Base-by-base conservation (phyloP, 2,797 vertebrate species). In the Sebastes variabilis region DNA sequence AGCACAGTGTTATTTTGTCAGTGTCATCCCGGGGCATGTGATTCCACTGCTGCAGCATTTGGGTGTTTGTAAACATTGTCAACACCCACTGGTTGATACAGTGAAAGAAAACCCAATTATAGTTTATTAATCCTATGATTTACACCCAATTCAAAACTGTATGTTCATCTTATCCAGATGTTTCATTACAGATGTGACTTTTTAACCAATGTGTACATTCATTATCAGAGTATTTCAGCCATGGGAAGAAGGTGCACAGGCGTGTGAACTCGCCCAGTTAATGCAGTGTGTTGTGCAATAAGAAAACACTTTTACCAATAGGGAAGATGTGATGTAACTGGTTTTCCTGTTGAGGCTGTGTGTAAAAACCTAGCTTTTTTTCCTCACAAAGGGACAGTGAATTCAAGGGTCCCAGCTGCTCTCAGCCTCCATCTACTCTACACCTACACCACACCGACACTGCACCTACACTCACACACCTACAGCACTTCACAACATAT, bases 51-150 rank as follows among this genome's bases (percentile, higher is more conserved):
- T 62, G 65, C 66, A 84, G 68, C 71, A 72, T 56, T 77, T 54
- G 30, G 54, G 54, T 92, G 78, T 86, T 89, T 90, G 88, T 85
- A 83, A 88, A 92, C 80, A 80, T 2, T 64, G 79, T 20, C 72
- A 72, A 54, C 77, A 77, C 70, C 72, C 67, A 59, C 54, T 42
- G 22, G 55, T 32, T 75, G 60, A 32, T 69, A 54, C 30, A 56
- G 22, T 38, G 46, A 61, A 14, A 32, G n/a, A 29, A 70, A 66
- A n/a, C 2, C 2, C 8, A 55, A 16, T 8, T 12, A n/a, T 14
- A 6, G 13, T 66, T 72, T 8, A 30, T 46, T 29, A n/a, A 38
- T 36, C 6, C 5, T 20, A 2, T 42, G 3, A 49, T 22, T 24
- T 12, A 18, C 49, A 16, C 20, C 22, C 36, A 16, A 22, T 27